These are phyloP conservation scores for Sphaerodactylus townsendi DNA, from an alignment of 2,113 vertebrate species.

Conservation along the genomic window DNA sequence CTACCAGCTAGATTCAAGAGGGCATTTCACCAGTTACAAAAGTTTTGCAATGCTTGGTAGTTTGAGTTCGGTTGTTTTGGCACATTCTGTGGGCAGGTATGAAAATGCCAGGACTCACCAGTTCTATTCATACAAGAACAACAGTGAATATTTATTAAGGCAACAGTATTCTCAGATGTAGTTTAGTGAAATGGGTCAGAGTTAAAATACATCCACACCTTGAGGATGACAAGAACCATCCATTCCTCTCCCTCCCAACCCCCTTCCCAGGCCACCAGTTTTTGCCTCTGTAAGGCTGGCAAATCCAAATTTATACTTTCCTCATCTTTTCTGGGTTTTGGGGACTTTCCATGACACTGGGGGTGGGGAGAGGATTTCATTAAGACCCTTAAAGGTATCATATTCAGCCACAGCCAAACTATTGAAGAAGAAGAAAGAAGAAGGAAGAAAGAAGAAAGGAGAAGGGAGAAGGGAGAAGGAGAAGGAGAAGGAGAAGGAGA, in stretches of 20 bases:
- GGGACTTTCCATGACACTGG: not conserved
- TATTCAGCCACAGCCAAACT: not conserved
- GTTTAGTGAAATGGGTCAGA: not conserved
- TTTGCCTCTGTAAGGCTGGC: not conserved
- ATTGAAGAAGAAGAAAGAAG: too few relatives aligned
- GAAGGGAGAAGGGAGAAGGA: too few relatives aligned
- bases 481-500: too few relatives aligned
- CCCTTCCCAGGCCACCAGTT: too few relatives aligned
- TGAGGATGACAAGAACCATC: not conserved
- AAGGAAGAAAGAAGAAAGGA: too few relatives aligned
- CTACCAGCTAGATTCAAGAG: not conserved
- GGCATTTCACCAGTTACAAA: not conserved
- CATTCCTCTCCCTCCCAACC: not conserved
- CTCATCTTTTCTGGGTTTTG: not conserved
- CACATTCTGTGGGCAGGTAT: not conserved
- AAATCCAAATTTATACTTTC: not conserved
- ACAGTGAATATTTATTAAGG: not conserved
- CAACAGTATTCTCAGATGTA: not conserved
- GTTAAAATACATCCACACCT: not conserved
- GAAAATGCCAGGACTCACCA: too few relatives aligned
- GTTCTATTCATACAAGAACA: not conserved
- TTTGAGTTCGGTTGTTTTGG: not conserved
- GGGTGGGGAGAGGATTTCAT: not conserved
- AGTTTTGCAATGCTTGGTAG: not conserved
- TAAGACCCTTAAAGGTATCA: not conserved